Evolutionary conservation across 2,797 vertebrate species (phyloP), one percentile per base, ranked within the genome.

Genomic region (Sorex maritimensis): DNA sequence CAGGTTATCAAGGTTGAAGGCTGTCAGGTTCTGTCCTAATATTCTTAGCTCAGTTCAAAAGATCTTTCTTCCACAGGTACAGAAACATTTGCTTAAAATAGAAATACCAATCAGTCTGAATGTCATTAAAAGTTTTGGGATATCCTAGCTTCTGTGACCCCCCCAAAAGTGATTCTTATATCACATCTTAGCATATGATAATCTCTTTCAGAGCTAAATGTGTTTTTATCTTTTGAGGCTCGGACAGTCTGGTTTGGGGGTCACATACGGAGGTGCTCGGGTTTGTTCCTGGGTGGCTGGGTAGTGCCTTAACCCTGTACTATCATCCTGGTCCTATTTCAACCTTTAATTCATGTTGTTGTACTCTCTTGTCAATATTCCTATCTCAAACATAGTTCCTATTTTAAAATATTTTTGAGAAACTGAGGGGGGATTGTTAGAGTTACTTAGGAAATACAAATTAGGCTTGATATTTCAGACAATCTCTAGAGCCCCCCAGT

Each of bases 401-500:
- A 58, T 58, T 19, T 58, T 58, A 19, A 58, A 58, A 17, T 21
- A 19, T 17, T 21, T 81, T 44, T 12, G n/a, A 73, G 82, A 86
- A 74, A 67, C 30, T 28, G 38, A 67, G 63, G 17, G 63, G 41
- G 10, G 49, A 52, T 52, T 52, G 49, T 52, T 52, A 46, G 74
- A 55, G 79, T 38, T 14, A 9, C 4, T 52, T 52, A 11, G 13
- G 49, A 12, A n/a, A 15, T 2, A 49, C 0, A 15, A 75, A 44
- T 6, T 10, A 21, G 30, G 0, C 5, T 86, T 17, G 75, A 41
- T 0, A 0, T 3, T 14, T 24, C 2, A 0, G n/a, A 69, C 90
- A 96, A 95, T 96, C 97, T 98, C 96, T 98, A 97, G 95, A 95
- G 97, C 97, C 97, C 95, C 94, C 98, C 88, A 96, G 96, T 34